Evolutionary conservation across 2,113 vertebrate species (phyloP).

Genomic region (Spermophilus dauricus): DNA sequence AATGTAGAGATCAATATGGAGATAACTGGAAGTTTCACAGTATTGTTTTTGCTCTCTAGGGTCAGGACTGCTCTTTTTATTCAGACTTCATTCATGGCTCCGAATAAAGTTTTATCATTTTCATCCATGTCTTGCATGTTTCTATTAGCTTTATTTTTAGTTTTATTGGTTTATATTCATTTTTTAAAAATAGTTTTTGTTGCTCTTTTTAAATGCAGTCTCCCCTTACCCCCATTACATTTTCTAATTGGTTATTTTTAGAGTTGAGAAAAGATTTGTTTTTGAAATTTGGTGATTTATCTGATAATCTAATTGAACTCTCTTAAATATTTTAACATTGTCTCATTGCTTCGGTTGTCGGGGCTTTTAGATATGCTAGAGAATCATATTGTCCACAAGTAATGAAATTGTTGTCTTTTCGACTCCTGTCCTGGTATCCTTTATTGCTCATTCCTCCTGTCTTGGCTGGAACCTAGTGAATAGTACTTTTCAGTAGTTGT

Average conservation of each 20-base stretch:
- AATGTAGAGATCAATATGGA: background rate
- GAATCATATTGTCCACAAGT: background rate
- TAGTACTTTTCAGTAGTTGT: background rate
- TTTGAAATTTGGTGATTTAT: slow-evolving; percentile 1
- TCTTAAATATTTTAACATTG: background rate
- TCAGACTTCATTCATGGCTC: background rate
- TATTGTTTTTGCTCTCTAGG: background rate
- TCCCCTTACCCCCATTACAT: background rate
- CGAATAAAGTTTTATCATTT: background rate
- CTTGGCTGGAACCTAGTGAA: background rate
- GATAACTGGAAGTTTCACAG: background rate
- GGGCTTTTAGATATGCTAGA: background rate
- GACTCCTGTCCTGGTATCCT: background rate
- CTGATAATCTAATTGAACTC: slow-evolving; percentile 7
- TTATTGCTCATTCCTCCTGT: background rate
- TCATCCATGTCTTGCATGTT: background rate
- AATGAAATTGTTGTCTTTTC: background rate
- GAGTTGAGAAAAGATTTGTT: background rate
- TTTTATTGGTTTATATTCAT: background rate
- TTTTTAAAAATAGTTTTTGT: background rate
- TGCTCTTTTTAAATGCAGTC: background rate
- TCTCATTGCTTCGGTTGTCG: background rate
- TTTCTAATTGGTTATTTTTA: background rate
- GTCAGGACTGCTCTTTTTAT: background rate
- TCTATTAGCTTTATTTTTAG: background rate